phyloP scores from a whole-genome alignment of 2,797 vertebrate species.

The Hemitrygon akajei region DNA sequence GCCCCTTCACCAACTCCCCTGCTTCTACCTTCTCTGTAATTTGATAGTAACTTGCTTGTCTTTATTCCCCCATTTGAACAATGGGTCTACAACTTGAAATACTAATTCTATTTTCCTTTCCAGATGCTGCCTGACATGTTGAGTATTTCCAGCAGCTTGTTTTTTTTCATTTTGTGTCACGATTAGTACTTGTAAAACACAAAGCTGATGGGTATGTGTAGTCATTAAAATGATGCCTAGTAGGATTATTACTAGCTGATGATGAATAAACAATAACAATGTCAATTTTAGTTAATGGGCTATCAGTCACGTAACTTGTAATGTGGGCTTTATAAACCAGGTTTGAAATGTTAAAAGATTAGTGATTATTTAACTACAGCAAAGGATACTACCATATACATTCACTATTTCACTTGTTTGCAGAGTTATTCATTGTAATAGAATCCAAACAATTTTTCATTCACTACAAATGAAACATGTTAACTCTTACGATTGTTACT shows the following conservation, averaged over 20 bases:
- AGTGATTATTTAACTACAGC: neutral
- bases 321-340: neutral
- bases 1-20: too few relatives aligned
- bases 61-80: too few relatives aligned
- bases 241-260: neutral
- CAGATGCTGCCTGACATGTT: too few relatives aligned
- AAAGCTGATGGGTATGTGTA: neutral
- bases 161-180: neutral
- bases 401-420: neutral
- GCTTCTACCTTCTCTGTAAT: too few relatives aligned
- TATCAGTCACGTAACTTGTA: neutral
- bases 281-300: neutral
- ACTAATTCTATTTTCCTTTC: too few relatives aligned
- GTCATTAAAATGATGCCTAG: too few relatives aligned
- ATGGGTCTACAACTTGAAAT: too few relatives aligned
- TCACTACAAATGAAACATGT: neutral
- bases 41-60: too few relatives aligned
- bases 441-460: slow-evolving; percentile 13
- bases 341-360: neutral
- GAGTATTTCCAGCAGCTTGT: too few relatives aligned
- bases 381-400: neutral
- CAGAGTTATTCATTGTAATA: neutral
- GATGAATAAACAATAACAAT: neutral
- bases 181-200: neutral
- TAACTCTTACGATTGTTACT: neutral